A percentile compares a stretch with the other conserved stretches of the same genome.
phyloP scores from a whole-genome alignment of 2,888 invertebrate species.

The Pemphredon lugubris region DNA sequence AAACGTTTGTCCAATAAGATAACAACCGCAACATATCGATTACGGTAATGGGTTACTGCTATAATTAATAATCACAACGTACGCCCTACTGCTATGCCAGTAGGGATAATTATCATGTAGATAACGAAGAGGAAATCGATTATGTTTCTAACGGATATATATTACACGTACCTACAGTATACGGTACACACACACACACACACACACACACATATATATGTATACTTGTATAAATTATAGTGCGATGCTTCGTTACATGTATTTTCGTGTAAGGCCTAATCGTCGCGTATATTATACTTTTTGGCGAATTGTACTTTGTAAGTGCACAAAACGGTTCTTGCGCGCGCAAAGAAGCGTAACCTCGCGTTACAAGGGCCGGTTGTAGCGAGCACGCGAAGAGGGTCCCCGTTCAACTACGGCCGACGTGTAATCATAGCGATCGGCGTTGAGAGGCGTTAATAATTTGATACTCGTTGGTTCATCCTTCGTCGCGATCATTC shows the following conservation, averaged over 20 bases:
- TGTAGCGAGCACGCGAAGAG: neutral
- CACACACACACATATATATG: too few species aligned
- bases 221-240: constrained; percentile 31
- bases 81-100: constrained; percentile 16
- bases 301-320: constrained; percentile 39
- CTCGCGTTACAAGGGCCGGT: constrained; percentile 5
- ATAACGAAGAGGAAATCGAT: constrained; percentile 25
- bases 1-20: constrained; percentile 21
- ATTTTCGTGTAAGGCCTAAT: constrained; percentile 22
- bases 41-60: constrained; percentile 54
- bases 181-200: neutral
- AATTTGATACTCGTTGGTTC: constrained; percentile 55
- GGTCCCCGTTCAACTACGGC: neutral
- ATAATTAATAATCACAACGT: constrained; percentile 30
- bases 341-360: constrained; percentile 41
- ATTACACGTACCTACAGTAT: constrained; percentile 24
- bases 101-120: constrained; percentile 33
- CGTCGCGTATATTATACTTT: constrained; percentile 19
- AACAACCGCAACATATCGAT: constrained; percentile 59
- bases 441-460: constrained; percentile 35
- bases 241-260: constrained; percentile 28
- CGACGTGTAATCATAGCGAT: constrained; percentile 33
- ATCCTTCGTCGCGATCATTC: constrained; percentile 27
- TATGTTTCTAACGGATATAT: constrained; percentile 28
- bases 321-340: constrained; percentile 40